Evolutionary conservation across 1,140 invertebrate genomes (phyloP), one percentile per base, ranked within the genome.

Genomic region (Achroia grisella): DNA sequence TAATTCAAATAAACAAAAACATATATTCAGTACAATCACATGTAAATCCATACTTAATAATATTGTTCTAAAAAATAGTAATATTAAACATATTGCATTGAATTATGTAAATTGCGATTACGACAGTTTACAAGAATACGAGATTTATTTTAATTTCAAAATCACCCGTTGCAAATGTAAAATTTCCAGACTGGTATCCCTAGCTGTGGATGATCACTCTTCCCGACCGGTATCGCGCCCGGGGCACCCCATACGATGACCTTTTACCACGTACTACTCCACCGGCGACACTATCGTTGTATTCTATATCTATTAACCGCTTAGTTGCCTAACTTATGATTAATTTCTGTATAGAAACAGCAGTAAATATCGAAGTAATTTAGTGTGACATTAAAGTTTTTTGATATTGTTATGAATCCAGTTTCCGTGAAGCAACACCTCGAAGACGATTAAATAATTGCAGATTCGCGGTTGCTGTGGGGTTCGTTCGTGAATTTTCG

Each of bases 371-470:
- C 6, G 6, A 23, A 14, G n/a, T 14, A 1, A 35, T 35, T 35
- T 11, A 3, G 12, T 12, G n/a, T 12, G 2, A 11, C 36, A 23
- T 39, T 39, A 23, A 40, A 27, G 5, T 40, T 44, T 44, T 12
- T 1, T 15, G 28, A 31, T 47, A 53, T 42, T 54, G 49, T 56
- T 51, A 56, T 48, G 53, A 63, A 59, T 52, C 43, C 51, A 54
- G 62, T 76, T 71, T 68, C 61, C 62, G 62, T 62, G 48, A 48
- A 63, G 60, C 51, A 71, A 74, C 75, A 76, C 66, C 62, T 72
- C 61, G 47, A 70, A 75, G 71, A 71, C 62, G 68, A 72, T 76
- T 72, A 71, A 76, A 74, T 79, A 76, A 79, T 74, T 69, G 66
- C 61, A 71, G 64, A 71, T 64, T 64, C 58, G 65, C 48, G 65